Percentiles rank a stretch among this genome's conserved stretches.
Conservation (phyloP, 2,888 invertebrate species). For the Digitonthophagus gazella region DNA sequence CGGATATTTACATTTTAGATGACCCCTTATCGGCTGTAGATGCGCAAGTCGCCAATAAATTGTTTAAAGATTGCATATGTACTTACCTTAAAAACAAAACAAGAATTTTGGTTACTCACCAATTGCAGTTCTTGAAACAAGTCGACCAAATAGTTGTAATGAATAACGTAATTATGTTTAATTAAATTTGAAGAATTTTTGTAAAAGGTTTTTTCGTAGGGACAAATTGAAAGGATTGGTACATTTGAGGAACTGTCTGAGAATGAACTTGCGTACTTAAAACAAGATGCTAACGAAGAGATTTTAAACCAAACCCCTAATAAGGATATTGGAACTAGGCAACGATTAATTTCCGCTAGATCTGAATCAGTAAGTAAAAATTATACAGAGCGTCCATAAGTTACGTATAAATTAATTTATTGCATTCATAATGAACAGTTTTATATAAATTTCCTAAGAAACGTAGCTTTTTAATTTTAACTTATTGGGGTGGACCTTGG, state of each 20-base stretch:
- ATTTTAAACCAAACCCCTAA: constrained; percentile 36
- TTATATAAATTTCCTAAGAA: too few relatives aligned
- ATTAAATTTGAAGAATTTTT: constrained; percentile 1
- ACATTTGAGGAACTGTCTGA: constrained; percentile 58
- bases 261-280: constrained; percentile 45
- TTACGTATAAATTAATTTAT: too few relatives aligned
- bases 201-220: constrained; percentile 48
- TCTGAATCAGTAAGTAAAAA: constrained; percentile 42
- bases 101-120: constrained; percentile 79
- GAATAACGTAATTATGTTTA: constrained; percentile 55
- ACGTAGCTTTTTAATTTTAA: too few relatives aligned
- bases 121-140: constrained; percentile 72
- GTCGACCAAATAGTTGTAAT: constrained; percentile 65
- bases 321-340: constrained; percentile 28
- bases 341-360: constrained; percentile 39
- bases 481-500: too few relatives aligned
- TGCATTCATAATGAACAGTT: too few relatives aligned
- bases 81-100: constrained; percentile 60
- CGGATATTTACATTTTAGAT: constrained; percentile 74
- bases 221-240: constrained; percentile 61
- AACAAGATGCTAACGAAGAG: constrained; percentile 37
- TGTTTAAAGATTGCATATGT: constrained; percentile 71
- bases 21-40: constrained; percentile 81
- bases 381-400: too few relatives aligned
- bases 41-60: constrained; percentile 69